A percentile compares a stretch with the other conserved stretches of the same genome.
Evolutionary conservation across 1,140 invertebrate genomes (phyloP).

Genomic region (Drosophila ironensis): DNA sequence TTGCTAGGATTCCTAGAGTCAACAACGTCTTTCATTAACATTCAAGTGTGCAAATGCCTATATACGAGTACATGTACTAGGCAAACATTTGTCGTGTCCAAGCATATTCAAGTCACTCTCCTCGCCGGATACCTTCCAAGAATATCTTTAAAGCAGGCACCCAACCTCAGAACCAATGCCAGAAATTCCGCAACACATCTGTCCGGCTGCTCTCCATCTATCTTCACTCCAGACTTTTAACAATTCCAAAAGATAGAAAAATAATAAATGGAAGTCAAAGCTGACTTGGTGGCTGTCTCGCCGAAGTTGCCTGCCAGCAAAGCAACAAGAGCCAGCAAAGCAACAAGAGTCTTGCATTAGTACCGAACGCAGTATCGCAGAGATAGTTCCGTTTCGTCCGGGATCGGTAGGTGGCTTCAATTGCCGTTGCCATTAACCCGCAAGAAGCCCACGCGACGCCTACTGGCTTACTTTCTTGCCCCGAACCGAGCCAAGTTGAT

Average conservation of each 20-base stretch:
- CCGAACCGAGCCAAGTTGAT: slow-evolving; percentile 30
- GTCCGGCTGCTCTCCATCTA: slow-evolving; percentile 18
- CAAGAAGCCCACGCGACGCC: slow-evolving; percentile 38
- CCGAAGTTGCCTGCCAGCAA: slow-evolving; percentile 18
- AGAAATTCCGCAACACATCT: slow-evolving; percentile 36
- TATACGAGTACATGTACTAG: slow-evolving; percentile 2
- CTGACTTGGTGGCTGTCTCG: slow-evolving; percentile 24
- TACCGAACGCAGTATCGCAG: slow-evolving; percentile 9
- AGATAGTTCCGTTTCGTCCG: slow-evolving; percentile 44
- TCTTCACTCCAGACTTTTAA: slow-evolving; percentile 16
- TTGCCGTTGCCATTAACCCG: slow-evolving; percentile 51
- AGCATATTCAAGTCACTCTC: slow-evolving; percentile 32
- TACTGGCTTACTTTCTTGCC: slow-evolving; percentile 51
- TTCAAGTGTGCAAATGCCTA: slow-evolving; percentile 6
- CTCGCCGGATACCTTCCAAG: slow-evolving; percentile 38
- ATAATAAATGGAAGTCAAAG: neutral
- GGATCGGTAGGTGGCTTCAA: slow-evolving; percentile 15
- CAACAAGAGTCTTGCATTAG: slow-evolving; percentile 39
- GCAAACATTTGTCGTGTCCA: slow-evolving; percentile 47
- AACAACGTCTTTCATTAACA: slow-evolving; percentile 24
- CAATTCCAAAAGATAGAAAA: slow-evolving; percentile 23
- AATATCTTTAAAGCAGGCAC: slow-evolving; percentile 38
- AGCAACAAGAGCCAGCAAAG: no score
- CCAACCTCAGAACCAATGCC: slow-evolving; percentile 8
- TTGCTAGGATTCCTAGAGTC: neutral